phyloP scores from a whole-genome alignment of 2,113 vertebrate genomes.

The Pseudorhombus dupliciocellatus region DNA sequence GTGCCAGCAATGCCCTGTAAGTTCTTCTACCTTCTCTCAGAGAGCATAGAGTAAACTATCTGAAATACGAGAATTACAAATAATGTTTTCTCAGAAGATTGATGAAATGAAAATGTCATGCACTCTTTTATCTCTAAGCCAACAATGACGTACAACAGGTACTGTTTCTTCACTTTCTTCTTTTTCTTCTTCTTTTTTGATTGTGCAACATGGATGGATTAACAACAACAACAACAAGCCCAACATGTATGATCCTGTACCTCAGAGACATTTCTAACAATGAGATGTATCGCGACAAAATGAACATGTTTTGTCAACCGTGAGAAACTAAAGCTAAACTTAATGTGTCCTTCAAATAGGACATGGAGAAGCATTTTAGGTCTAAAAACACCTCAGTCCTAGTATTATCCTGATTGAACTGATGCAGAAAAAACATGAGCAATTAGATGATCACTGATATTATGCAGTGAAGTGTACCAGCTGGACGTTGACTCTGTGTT shows the following conservation, averaged over 20 bases:
- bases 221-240: background rate
- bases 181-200: background rate
- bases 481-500: background rate
- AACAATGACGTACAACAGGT: conserved; percentile 72
- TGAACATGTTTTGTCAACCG: background rate
- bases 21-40: conserved; percentile 19
- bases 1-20: conserved; percentile 69
- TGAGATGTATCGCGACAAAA: background rate
- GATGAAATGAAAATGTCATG: background rate
- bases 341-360: too few species aligned
- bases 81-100: background rate
- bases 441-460: too few species aligned
- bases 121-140: conserved; percentile 69
- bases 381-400: too few species aligned
- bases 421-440: too few species aligned
- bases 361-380: too few species aligned
- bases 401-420: too few species aligned
- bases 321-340: too few species aligned
- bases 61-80: background rate
- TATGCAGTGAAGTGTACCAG: background rate
- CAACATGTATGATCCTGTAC: background rate
- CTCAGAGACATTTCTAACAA: too few species aligned
- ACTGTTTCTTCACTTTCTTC: conserved; percentile 39
- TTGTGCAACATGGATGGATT: background rate
- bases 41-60: background rate